Base-by-base conservation (phyloP, 2,888 invertebrate genomes). In the Drosophila mayaguana region DNA sequence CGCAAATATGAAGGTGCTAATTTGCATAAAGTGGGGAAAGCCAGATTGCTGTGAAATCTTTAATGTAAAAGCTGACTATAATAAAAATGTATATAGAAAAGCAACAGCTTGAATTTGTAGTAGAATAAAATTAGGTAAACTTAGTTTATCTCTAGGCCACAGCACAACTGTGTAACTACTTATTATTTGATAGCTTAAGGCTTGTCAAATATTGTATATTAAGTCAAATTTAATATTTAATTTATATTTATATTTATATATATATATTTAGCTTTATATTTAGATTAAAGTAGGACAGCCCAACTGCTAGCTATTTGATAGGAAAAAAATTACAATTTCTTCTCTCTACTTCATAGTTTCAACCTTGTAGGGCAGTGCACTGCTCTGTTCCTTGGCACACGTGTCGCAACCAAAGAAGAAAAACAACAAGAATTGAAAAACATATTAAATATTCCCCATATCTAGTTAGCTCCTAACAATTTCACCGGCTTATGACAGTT, bases 401-500 rank as follows among this genome's bases (percentile, higher is more conserved):
- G 75, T 71, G 75, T 74, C 59, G 64, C 69, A 38, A 25, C 42
- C 6, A 50, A 50, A 50, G 54, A 50, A 43, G 54, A 6, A 14
- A 14, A 14, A 34, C 5, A 36, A 16, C 6, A 36, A 36, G 55
- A 72, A 64, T 71, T 40, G 28, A 50, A 57, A 71, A 80, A 59
- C 59, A 51, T 70, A 57, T 71, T 64, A 51, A 45, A 60, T 48
- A 61, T 81, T 78, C 59, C 55, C 56, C 22, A 59, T 56, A 46
- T 48, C 63, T 74, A 59, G 53, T 68, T 67, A 46, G 68, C 62
- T 78, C 63, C 64, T 68, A 69, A 81, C 70, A 69, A 64, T 69
- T 81, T 63, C 55, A 63, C 69, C 78, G 89, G 81, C 81, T 72
- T 81, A 75, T 78, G 81, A 86, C 89, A 84, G 67, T 83, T 83